Percentiles rank a stretch among this genome's conserved stretches.
Evolutionary conservation across 2,113 vertebrate genomes (phyloP).

Genomic region (Centropus unirufus): DNA sequence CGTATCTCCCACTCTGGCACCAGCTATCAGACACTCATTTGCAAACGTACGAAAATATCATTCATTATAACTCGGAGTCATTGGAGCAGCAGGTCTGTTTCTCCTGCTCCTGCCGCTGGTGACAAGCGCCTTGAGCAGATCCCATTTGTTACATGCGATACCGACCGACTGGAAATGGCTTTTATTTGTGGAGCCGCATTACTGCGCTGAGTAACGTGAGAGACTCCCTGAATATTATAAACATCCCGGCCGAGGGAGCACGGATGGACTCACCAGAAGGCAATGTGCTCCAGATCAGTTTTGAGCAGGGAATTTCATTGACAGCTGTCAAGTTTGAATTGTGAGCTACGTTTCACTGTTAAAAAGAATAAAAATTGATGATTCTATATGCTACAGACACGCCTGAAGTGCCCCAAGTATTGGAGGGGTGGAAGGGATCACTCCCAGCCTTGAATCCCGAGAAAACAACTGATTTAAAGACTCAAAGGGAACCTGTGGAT

Average conservation of each 20-base stretch:
- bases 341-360: slow-evolving; percentile 22
- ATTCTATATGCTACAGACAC: background rate
- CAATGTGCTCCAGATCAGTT: slow-evolving; percentile 56
- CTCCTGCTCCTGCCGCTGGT: background rate
- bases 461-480: background rate
- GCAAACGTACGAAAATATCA: background rate
- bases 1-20: slow-evolving; percentile 40
- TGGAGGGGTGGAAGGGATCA: background rate
- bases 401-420: background rate
- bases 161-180: slow-evolving; percentile 56
- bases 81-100: background rate
- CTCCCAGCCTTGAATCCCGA: background rate
- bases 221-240: slow-evolving; percentile 62
- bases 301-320: slow-evolving; percentile 44
- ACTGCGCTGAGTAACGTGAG: slow-evolving; percentile 62
- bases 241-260: slow-evolving; percentile 48
- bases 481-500: background rate
- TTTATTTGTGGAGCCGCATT: slow-evolving; percentile 58
- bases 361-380: background rate
- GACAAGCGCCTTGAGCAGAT: slow-evolving; percentile 51
- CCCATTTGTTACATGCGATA: slow-evolving; percentile 38
- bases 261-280: slow-evolving; percentile 38
- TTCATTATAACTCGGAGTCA: slow-evolving; percentile 10
- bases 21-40: slow-evolving; percentile 44
- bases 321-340: slow-evolving; percentile 48